Percentiles rank a stretch among this genome's conserved stretches.
Evolutionary conservation across 1,140 invertebrate genomes (phyloP).

Genomic region (Anastatus disparis): DNA sequence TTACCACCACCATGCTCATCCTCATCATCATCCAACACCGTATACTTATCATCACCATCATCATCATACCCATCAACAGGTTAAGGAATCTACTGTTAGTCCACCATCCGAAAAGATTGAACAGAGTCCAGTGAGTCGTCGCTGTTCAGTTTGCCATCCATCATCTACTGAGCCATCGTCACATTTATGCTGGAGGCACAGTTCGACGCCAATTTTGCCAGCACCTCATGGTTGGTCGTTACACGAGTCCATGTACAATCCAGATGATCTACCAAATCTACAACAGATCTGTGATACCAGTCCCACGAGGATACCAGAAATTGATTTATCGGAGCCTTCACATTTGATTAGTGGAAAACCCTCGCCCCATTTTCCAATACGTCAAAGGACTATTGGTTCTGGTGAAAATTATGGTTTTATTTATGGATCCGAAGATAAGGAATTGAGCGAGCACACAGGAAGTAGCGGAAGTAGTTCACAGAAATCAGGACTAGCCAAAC

Average conservation of each 20-base stretch:
- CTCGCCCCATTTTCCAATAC: conserved; percentile 26
- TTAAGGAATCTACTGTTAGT: not conserved
- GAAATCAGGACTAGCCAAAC: conserved; percentile 33
- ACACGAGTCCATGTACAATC: conserved; percentile 51
- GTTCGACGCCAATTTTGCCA: conserved; percentile 52
- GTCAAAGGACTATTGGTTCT: conserved; percentile 71
- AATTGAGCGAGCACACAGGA: conserved; percentile 44
- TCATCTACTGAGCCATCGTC: conserved; percentile 46
- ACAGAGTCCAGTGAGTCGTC: conserved; percentile 41
- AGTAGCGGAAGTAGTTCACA: conserved; percentile 50
- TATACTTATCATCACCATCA: not conserved
- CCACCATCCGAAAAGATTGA: not conserved
- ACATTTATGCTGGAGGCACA: conserved; percentile 54
- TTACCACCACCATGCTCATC: conserved; percentile 15
- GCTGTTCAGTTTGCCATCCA: conserved; percentile 50
- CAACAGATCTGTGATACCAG: conserved; percentile 21
- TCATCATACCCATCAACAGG: not conserved
- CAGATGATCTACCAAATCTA: conserved; percentile 11
- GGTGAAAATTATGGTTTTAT: conserved; percentile 63
- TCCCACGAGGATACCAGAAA: not conserved
- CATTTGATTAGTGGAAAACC: not conserved
- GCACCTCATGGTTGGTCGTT: conserved; percentile 60
- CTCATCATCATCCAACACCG: conserved; percentile 4
- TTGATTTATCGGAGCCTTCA: not conserved
- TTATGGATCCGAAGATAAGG: conserved; percentile 56